Base-by-base conservation (phyloP, 2,888 invertebrate genomes). In the Polydrusus tereticollis region DNA sequence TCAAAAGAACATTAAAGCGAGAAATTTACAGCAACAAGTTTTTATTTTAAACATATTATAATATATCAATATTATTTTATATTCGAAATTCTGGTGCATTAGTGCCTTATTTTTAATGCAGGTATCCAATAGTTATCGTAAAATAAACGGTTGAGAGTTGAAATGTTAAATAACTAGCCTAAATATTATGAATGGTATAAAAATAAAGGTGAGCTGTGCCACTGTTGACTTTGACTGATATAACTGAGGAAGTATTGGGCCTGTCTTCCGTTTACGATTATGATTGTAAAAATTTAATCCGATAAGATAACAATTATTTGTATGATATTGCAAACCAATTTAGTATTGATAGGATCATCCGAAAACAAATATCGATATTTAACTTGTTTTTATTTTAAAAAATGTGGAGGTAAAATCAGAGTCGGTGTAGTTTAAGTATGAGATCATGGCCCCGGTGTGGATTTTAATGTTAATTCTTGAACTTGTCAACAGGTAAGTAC, bases 271-370 rank as follows among this genome's bases (percentile, higher is more conserved):
- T 58, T 10, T 50, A 36, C 41, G 38, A 26, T 23, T 23, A 43
- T 63, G 23, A 21, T 50, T 64, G 20, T 45, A 33, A 43, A 18
- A 62, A 43, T 50, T 33, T 5, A 18, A 45, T 12, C 10, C 23
- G 63, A 63, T 63, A 63, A 63, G 63, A 63, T 63, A 45, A 63
- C 43, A 23, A 29, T 60, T 41, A 60, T 20, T 38, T n/a, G 41
- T 60, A 41, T 41, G 12, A 2, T 26, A 45, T 62, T 62, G 41
- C 12, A 36, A 57, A 29, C 29, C 3, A 57, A 18, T 33, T 18
- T 58, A 58, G 4, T 58, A 38, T 10, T 7, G 1, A 29, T 2
- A 2, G 1, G 16, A 21, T 21, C 21, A 5, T 58, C 58, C n/a
- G 1, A 12, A 57, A 10, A 58, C 36, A 12, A 18, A 20, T 8